These are phyloP conservation scores for Gymnocephalus cernua DNA, from an alignment of 2,113 vertebrate species.

Conservation along the genomic window DNA sequence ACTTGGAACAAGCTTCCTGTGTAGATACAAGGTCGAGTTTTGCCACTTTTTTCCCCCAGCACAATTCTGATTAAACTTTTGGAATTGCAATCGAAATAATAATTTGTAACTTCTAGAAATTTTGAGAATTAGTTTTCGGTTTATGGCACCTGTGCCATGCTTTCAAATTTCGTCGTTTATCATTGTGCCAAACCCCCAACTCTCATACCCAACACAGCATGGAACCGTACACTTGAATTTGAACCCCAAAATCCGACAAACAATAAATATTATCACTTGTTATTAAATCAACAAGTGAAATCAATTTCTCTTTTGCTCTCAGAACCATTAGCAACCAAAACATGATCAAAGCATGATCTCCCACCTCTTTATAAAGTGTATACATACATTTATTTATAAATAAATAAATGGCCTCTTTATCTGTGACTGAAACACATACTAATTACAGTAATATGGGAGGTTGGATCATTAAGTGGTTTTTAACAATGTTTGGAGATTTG, in stretches of 20 bases:
- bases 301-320: neutral
- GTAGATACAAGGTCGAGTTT: neutral
- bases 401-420: neutral
- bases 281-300: neutral
- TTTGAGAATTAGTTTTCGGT: neutral
- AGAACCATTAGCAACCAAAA: neutral
- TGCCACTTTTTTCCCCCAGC: neutral
- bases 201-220: neutral
- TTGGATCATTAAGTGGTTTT: constrained; percentile 51
- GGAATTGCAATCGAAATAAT: neutral
- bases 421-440: constrained; percentile 27
- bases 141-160: neutral
- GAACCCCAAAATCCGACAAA: neutral
- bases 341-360: neutral
- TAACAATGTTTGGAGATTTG: constrained; percentile 63
- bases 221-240: neutral
- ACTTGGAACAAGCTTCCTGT: neutral
- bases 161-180: neutral
- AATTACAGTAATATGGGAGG: constrained; percentile 37
- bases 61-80: neutral
- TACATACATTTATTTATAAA: too few species aligned
- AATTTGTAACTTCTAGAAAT: neutral
- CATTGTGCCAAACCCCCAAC: neutral
- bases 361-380: neutral
- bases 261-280: neutral